Percentiles rank a stretch among this genome's conserved stretches.
Evolutionary conservation across 2,113 vertebrate species (phyloP).

Genomic region (Axis porcinus): DNA sequence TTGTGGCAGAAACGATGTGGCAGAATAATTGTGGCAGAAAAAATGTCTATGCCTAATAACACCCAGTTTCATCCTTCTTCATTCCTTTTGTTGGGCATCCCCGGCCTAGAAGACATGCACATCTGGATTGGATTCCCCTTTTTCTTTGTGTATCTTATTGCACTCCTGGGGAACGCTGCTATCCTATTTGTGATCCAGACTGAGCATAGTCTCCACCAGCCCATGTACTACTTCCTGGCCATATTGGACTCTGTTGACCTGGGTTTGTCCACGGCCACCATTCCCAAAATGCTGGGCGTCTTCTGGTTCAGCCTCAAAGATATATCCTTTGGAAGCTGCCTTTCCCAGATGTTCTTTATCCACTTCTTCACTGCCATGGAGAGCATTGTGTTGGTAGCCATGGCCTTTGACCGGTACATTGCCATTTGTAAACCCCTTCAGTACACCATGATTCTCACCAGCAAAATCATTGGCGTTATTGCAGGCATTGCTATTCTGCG

Average conservation of each 20-base stretch:
- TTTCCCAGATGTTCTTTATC: conserved; percentile 78
- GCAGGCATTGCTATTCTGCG: conserved; percentile 39
- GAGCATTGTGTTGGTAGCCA: conserved; percentile 73
- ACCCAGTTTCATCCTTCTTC: conserved; percentile 26
- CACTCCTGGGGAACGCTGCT: conserved; percentile 41
- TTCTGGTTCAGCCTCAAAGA: conserved; percentile 70
- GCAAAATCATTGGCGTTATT: not conserved
- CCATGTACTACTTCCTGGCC: conserved; percentile 72
- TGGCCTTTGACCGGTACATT: conserved; percentile 76
- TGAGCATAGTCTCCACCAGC: conserved; percentile 41
- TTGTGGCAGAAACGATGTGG: not conserved
- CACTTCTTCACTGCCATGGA: conserved; percentile 73
- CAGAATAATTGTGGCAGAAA: not conserved
- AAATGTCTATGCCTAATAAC: not conserved
- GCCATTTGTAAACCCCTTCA: conserved; percentile 77
- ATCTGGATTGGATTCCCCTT: conserved; percentile 52
- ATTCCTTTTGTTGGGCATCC: conserved; percentile 53
- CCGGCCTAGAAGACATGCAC: conserved; percentile 10
- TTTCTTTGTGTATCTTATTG: conserved; percentile 29
- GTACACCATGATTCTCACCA: conserved; percentile 63
- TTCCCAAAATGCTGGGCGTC: conserved; percentile 70
- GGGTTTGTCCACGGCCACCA: conserved; percentile 50
- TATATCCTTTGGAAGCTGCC: conserved; percentile 67
- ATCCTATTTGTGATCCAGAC: conserved; percentile 46
- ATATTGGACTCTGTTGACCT: conserved; percentile 74